A percentile compares a stretch with the other conserved stretches of the same genome.
Conservation (phyloP, 2,888 invertebrate genomes). For the Ctenicera cuprea region DNA sequence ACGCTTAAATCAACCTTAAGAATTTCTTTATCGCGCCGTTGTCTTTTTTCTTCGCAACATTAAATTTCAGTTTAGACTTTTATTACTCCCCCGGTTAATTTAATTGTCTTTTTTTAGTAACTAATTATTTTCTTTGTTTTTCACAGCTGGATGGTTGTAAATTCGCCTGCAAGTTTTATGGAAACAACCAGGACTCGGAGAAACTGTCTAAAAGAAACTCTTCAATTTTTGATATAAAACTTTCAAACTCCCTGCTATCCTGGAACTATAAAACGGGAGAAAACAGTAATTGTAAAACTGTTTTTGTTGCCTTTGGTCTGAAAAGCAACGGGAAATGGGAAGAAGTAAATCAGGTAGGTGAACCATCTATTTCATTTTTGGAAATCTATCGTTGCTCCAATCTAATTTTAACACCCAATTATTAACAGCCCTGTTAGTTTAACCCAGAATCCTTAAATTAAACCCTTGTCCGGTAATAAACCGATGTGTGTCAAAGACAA, state of each 20-base stretch:
- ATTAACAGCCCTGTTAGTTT: constrained; percentile 25
- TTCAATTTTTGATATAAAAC: neutral
- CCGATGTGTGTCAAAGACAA: constrained; percentile 42
- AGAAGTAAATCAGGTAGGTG: neutral
- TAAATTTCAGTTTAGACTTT: constrained; percentile 38
- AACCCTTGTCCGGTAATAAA: constrained; percentile 41
- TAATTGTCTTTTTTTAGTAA: constrained; percentile 8
- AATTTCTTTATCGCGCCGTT: constrained; percentile 52
- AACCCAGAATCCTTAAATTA: constrained; percentile 43
- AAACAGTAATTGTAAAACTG: neutral
- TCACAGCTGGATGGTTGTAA: constrained; percentile 4
- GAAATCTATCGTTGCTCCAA: neutral
- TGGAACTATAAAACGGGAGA: neutral
- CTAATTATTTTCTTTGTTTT: constrained; percentile 25
- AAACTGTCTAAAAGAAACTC: neutral
- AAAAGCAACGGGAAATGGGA: neutral
- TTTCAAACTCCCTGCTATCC: neutral
- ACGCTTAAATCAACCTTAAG: constrained; percentile 62
- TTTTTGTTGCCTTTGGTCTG: constrained; percentile 4
- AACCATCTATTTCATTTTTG: too few species aligned
- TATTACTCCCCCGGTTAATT: constrained; percentile 39
- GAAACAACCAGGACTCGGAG: neutral
- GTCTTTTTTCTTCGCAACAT: constrained; percentile 31
- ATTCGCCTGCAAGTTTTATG: constrained; percentile 5
- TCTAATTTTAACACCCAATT: constrained; percentile 1